Evolutionary conservation across 2,113 vertebrate genomes (phyloP).

Genomic region (Thunnus maccoyii): DNA sequence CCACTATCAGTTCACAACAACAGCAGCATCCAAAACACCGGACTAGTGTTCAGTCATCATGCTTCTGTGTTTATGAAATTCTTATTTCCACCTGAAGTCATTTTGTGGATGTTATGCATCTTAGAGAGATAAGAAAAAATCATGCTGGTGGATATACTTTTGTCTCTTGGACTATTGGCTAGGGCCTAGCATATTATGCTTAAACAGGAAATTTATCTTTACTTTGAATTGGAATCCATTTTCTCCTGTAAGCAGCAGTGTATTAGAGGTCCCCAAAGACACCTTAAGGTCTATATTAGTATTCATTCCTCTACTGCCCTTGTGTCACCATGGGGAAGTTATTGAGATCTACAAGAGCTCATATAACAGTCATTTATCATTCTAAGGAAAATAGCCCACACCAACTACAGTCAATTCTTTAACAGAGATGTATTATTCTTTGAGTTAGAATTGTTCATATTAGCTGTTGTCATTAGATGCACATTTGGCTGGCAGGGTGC

Average conservation of each 20-base stretch:
- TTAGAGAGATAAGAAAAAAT: not conserved
- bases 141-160: slow-evolving; percentile 2
- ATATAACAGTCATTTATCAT: slow-evolving; percentile 40
- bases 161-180: not conserved
- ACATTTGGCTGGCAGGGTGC: not conserved
- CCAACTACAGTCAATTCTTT: not conserved
- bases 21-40: not conserved
- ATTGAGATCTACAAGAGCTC: slow-evolving; percentile 31
- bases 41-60: not conserved
- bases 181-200: not conserved
- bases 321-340: slow-evolving; percentile 41
- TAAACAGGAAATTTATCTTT: slow-evolving; percentile 32
- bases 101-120: not conserved
- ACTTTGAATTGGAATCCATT: slow-evolving; percentile 27
- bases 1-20: not conserved
- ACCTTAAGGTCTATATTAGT: slow-evolving; percentile 52
- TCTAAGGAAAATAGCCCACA: slow-evolving; percentile 10
- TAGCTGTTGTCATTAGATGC: not conserved
- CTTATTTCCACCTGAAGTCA: not conserved
- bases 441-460: not conserved
- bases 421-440: not conserved
- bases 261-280: slow-evolving; percentile 21
- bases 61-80: not conserved
- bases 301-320: slow-evolving; percentile 56
- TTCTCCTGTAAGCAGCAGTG: slow-evolving; percentile 13